These are phyloP conservation scores for Calliopsis andreniformis DNA, from an alignment of 1,140 invertebrate species.

Conservation along the genomic window DNA sequence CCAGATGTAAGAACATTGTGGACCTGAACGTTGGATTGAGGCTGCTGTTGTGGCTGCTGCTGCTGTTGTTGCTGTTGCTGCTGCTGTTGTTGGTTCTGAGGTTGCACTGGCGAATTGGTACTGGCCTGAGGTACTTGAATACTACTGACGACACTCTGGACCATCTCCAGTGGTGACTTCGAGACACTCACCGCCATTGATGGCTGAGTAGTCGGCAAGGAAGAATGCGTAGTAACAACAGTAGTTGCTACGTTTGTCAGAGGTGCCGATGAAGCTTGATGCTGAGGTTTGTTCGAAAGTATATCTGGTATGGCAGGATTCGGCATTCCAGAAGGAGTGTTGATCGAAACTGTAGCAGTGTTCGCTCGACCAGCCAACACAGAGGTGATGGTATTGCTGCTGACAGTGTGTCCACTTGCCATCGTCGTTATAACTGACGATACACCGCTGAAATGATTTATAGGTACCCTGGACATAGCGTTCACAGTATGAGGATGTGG, in stretches of 20 bases:
- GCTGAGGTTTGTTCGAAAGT: slow-evolving; percentile 70
- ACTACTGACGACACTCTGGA: slow-evolving; percentile 90
- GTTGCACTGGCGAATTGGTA: slow-evolving; percentile 68
- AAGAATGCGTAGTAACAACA: slow-evolving; percentile 53
- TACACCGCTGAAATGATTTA: slow-evolving; percentile 67
- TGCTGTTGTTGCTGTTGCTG: slow-evolving; percentile 65
- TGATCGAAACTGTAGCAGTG: slow-evolving; percentile 88
- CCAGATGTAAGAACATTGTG: slow-evolving; percentile 78
- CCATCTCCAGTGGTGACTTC: slow-evolving; percentile 90
- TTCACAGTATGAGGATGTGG: slow-evolving; percentile 76
- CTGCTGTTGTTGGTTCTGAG: slow-evolving; percentile 62
- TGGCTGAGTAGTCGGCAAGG: slow-evolving; percentile 65
- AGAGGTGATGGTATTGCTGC: slow-evolving; percentile 89
- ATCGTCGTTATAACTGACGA: slow-evolving; percentile 85
- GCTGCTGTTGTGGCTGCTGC: slow-evolving; percentile 61
- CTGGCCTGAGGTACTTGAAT: slow-evolving; percentile 84
- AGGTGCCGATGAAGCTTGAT: slow-evolving; percentile 42
- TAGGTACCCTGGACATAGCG: slow-evolving; percentile 73
- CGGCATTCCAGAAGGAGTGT: slow-evolving; percentile 81
- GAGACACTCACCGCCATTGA: slow-evolving; percentile 78
- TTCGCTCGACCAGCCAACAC: slow-evolving; percentile 88
- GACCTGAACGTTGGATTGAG: slow-evolving; percentile 71
- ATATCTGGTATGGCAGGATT: slow-evolving; percentile 76
- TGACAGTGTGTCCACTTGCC: slow-evolving; percentile 88
- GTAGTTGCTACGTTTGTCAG: slow-evolving; percentile 71